These are phyloP conservation scores for Heloderma charlesbogerti DNA, from an alignment of 2,113 vertebrate genomes.

Conservation along the genomic window DNA sequence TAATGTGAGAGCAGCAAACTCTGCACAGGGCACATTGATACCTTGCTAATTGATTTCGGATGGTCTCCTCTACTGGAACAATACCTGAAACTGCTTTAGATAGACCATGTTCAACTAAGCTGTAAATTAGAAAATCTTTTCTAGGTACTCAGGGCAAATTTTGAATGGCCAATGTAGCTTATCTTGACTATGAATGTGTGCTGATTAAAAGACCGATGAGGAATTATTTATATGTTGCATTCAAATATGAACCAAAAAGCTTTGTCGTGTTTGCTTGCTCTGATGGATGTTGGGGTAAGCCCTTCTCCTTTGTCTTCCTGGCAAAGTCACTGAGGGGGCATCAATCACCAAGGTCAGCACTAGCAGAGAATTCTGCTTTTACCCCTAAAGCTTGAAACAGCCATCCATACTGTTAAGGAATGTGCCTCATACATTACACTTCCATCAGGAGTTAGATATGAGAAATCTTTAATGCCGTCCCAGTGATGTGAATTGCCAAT, in stretches of 20 bases:
- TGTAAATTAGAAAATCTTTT: background rate
- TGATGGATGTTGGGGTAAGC: background rate
- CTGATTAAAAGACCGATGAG: background rate
- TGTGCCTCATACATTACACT: constrained; percentile 22
- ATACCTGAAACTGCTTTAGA: background rate
- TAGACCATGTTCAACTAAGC: background rate
- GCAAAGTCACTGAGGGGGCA: constrained; percentile 28
- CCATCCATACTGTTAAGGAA: constrained; percentile 3
- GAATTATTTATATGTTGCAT: constrained; percentile 1
- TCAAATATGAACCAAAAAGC: constrained; percentile 3
- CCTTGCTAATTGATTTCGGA: constrained; percentile 5
- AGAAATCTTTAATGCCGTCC: constrained; percentile 30
- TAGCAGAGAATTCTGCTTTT: constrained; percentile 18
- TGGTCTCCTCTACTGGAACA: background rate
- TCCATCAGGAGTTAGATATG: constrained; percentile 30
- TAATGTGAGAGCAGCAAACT: constrained; percentile 3
- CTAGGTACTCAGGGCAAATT: accelerated
- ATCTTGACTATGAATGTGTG: constrained; percentile 6
- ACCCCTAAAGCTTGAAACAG: constrained; percentile 8
- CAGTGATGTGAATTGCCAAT: constrained; percentile 17
- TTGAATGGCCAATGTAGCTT: accelerated
- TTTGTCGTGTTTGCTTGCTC: background rate
- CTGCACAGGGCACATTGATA: background rate
- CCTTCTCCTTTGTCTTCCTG: constrained; percentile 10
- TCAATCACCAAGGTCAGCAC: constrained; percentile 41